phyloP scores from a whole-genome alignment of 2,113 vertebrate species.

The Pygoscelis adeliae region DNA sequence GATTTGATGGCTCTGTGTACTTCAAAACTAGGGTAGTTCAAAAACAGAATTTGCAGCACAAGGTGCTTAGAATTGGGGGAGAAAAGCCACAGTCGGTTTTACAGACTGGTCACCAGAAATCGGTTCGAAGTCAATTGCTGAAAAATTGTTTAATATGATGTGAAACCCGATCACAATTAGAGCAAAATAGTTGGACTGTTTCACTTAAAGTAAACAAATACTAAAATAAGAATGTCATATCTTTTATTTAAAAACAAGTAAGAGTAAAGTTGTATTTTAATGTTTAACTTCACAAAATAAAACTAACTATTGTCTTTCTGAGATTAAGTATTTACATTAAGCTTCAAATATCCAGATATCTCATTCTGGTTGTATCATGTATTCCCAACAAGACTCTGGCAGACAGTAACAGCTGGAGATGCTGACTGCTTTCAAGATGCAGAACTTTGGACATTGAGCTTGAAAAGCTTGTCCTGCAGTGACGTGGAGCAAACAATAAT shows the following conservation, averaged over 20 bases:
- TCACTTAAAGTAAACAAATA: background rate
- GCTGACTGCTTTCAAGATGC: background rate
- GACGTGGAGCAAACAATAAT: background rate
- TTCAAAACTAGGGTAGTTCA: slow-evolving; percentile 42
- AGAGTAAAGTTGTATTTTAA: background rate
- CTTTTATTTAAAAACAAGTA: background rate
- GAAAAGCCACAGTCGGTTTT: background rate
- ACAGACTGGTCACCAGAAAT: background rate
- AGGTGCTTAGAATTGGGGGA: background rate
- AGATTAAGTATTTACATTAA: background rate
- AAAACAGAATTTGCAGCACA: slow-evolving; percentile 7
- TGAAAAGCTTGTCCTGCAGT: background rate
- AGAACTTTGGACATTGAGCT: background rate
- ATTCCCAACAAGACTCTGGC: background rate
- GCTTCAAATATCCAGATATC: background rate
- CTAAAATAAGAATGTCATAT: background rate
- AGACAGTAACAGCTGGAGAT: background rate
- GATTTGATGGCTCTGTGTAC: background rate
- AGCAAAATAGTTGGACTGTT: background rate
- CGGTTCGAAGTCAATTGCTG: background rate
- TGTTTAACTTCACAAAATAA: background rate
- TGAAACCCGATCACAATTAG: background rate
- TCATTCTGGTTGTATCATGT: background rate
- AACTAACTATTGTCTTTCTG: background rate
- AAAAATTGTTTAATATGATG: background rate